Conservation (phyloP, 2,113 vertebrate genomes). For the Sarotherodon lohbergeri region DNA sequence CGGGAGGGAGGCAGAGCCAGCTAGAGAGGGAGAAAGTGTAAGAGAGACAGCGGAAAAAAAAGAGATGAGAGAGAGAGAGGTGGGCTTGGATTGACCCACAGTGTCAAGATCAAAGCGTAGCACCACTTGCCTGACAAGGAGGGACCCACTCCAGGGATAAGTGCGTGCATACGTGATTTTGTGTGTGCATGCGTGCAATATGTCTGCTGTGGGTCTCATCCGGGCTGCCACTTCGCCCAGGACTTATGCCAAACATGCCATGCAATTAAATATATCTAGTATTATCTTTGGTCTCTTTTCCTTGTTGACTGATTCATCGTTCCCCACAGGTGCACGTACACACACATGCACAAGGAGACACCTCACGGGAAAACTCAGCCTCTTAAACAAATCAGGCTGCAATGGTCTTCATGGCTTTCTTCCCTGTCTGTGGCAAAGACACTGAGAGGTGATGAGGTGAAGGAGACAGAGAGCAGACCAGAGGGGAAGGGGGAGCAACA, state of each 20-base stretch:
- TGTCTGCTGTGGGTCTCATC: constrained; percentile 37
- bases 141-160: constrained; percentile 61
- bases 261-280: constrained; percentile 39
- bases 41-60: constrained; percentile 2
- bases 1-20: constrained; percentile 46
- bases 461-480: constrained; percentile 62
- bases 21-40: background rate
- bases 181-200: constrained; percentile 11
- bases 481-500: background rate
- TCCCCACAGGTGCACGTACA: background rate
- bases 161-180: constrained; percentile 28
- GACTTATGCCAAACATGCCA: constrained; percentile 24
- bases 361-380: background rate
- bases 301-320: constrained; percentile 8
- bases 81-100: constrained; percentile 60
- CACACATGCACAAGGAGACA: background rate
- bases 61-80: constrained; percentile 11
- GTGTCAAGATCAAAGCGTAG: constrained; percentile 76
- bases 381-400: constrained; percentile 50
- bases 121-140: constrained; percentile 64
- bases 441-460: constrained; percentile 67
- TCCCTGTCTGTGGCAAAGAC: constrained; percentile 33
- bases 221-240: constrained; percentile 33
- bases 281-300: background rate
- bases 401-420: constrained; percentile 25